Evolutionary conservation across 2,113 vertebrate genomes (phyloP).

Genomic region (Sigmodon hispidus): DNA sequence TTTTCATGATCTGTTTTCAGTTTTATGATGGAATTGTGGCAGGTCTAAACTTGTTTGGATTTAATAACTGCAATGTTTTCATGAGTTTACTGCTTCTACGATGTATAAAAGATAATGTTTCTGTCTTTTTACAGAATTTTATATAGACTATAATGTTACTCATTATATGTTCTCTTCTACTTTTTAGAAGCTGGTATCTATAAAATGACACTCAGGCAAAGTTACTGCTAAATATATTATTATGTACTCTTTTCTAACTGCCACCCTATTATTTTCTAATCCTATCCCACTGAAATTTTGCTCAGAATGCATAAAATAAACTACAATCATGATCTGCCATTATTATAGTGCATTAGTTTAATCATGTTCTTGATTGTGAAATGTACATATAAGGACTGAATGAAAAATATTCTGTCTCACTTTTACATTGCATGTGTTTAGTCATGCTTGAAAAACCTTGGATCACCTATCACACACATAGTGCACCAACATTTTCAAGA

Average conservation of each 20-base stretch:
- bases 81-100: not conserved
- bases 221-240: not conserved
- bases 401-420: not conserved
- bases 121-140: not conserved
- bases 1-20: not conserved
- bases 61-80: not conserved
- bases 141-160: not conserved
- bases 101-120: not conserved
- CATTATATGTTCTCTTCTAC: not conserved
- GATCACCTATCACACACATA: not conserved
- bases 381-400: not conserved
- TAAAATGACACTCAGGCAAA: not conserved
- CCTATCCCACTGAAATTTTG: not conserved
- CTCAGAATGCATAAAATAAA: not conserved
- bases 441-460: not conserved
- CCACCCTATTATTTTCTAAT: not conserved
- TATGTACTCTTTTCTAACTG: not conserved
- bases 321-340: not conserved
- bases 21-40: not conserved
- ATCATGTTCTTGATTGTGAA: not conserved
- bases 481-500: not conserved
- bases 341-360: not conserved
- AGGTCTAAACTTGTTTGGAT: not conserved
- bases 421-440: not conserved
- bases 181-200: not conserved